These are phyloP conservation scores for Bombylius major DNA, from an alignment of 2,888 invertebrate genomes.

Conservation along the genomic window DNA sequence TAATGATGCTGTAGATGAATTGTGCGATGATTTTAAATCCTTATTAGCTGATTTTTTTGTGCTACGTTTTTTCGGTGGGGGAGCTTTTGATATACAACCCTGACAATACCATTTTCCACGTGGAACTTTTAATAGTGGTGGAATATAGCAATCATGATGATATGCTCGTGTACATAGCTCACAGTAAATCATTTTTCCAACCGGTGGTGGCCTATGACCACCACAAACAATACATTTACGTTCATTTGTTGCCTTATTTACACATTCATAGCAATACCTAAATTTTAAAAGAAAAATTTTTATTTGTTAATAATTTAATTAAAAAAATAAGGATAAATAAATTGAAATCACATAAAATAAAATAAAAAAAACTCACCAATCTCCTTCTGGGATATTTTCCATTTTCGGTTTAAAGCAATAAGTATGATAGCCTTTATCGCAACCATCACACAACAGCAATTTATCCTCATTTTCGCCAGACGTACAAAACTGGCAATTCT, in stretches of 20 bases:
- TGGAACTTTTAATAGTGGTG: conserved; percentile 69
- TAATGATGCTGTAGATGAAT: conserved; percentile 27
- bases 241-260: conserved; percentile 84
- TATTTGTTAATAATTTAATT: not conserved
- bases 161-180: conserved; percentile 84
- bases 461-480: conserved; percentile 94
- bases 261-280: conserved; percentile 92
- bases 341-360: too few relatives aligned
- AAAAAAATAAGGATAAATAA: not conserved
- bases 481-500: conserved; percentile 97
- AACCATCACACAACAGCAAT: conserved; percentile 88
- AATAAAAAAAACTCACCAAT: conserved; percentile 57
- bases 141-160: conserved; percentile 87
- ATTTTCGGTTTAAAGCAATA: conserved; percentile 96
- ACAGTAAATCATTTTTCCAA: conserved; percentile 63
- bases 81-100: conserved; percentile 74
- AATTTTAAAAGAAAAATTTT: not conserved
- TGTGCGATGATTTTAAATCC: conserved; percentile 36
- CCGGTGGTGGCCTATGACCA: conserved; percentile 44
- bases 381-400: conserved; percentile 93
- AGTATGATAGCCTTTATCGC: conserved; percentile 97
- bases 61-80: conserved; percentile 54
- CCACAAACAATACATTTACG: conserved; percentile 93
- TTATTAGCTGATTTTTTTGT: conserved; percentile 44
- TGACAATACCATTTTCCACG: conserved; percentile 83